phyloP scores from a whole-genome alignment of 2,888 invertebrate species.

The Therioaphis trifolii region DNA sequence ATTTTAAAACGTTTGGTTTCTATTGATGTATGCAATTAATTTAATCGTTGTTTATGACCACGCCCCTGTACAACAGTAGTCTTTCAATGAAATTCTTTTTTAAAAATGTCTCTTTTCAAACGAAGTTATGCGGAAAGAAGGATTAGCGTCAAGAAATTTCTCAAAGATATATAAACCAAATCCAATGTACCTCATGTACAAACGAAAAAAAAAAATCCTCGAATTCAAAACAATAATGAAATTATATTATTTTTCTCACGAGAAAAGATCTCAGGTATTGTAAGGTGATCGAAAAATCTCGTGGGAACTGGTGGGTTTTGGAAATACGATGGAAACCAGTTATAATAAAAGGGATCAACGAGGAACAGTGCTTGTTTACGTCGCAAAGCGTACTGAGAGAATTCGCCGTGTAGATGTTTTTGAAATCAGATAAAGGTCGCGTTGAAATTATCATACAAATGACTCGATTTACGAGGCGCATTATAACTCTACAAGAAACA shows the following conservation, averaged over 20 bases:
- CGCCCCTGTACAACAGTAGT: no score
- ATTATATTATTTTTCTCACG: constrained; percentile 49
- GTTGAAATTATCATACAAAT: constrained; percentile 28
- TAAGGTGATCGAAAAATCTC: constrained; percentile 50
- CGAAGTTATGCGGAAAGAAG: constrained; percentile 25
- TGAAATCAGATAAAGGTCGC: constrained; percentile 33
- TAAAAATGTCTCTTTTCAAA: constrained; percentile 20
- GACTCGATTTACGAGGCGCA: not conserved
- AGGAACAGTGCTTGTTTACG: constrained; percentile 25
- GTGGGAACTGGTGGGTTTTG: constrained; percentile 49
- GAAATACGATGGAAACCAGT: constrained; percentile 50
- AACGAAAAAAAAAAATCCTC: not conserved
- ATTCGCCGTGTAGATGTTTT: not conserved
- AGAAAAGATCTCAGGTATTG: constrained; percentile 42
- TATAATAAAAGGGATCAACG: constrained; percentile 55
- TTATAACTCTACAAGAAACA: not conserved
- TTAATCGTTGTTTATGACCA: no score
- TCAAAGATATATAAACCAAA: not conserved
- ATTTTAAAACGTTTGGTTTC: no score
- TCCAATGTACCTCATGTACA: no score
- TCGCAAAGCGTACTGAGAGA: not conserved
- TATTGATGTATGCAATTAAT: no score
- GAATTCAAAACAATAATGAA: constrained; percentile 54
- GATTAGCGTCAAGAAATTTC: constrained; percentile 28
- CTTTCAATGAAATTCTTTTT: not conserved